Evolutionary conservation across 1,140 invertebrate species (phyloP).

Genomic region (Penaeus indicus): DNA sequence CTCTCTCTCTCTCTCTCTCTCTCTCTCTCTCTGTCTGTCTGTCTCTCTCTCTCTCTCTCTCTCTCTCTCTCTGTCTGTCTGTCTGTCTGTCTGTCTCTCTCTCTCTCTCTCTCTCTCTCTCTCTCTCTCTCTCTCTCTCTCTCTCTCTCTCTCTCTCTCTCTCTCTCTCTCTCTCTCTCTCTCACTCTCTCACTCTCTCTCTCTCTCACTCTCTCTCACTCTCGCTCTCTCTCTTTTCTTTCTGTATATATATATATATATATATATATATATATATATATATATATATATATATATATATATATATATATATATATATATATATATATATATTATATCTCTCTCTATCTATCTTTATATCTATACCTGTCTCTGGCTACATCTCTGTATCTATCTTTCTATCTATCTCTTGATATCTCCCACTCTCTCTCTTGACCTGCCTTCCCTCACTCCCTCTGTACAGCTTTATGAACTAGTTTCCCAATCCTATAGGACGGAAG

Average conservation of each 20-base stretch:
- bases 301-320: conserved; percentile 21
- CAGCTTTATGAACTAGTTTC: too few species aligned
- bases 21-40: not conserved
- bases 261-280: not conserved
- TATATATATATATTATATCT: conserved; percentile 27
- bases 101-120: conserved; percentile 1
- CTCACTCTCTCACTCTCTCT: not conserved
- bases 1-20: not conserved
- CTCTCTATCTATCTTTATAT: not conserved
- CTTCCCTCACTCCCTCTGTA: too few species aligned
- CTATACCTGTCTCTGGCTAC: not conserved
- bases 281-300: conserved; percentile 7
- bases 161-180: not conserved
- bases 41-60: not conserved
- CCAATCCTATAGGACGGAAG: too few species aligned
- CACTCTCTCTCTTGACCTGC: too few species aligned
- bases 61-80: not conserved
- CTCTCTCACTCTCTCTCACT: not conserved
- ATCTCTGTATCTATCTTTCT: conserved; percentile 15
- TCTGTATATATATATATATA: not conserved
- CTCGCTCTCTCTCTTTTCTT: not conserved
- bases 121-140: not conserved
- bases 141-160: not conserved
- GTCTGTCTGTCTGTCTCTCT: not conserved
- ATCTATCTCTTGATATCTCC: not conserved